phyloP scores from a whole-genome alignment of 2,888 invertebrate species.

The Agriopis leucophaearia region DNA sequence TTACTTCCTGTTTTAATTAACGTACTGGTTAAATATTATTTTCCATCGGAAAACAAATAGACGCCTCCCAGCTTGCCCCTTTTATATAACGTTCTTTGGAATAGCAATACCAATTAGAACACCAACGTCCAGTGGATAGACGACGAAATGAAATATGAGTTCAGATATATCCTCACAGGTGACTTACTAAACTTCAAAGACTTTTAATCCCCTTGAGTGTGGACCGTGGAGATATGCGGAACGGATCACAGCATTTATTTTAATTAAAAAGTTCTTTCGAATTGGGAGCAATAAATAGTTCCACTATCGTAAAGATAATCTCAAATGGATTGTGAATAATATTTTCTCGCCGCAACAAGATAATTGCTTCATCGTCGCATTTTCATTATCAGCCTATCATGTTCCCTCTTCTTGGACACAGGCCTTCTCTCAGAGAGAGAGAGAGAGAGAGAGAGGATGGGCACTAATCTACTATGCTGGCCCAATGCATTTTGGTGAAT shows the following conservation, averaged over 20 bases:
- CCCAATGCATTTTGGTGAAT: too few relatives aligned
- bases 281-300: background rate
- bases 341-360: background rate
- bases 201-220: conserved; percentile 27
- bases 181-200: conserved; percentile 34
- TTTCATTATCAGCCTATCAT: background rate
- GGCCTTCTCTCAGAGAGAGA: too few relatives aligned
- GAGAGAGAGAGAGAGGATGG: too few relatives aligned
- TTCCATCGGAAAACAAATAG: conserved; percentile 9
- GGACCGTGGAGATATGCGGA: conserved; percentile 1
- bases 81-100: conserved; percentile 14
- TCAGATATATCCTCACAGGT: conserved; percentile 19
- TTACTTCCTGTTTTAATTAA: background rate
- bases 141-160: conserved; percentile 13
- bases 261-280: conserved; percentile 11
- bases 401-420: too few relatives aligned
- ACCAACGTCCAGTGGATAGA: conserved; percentile 1
- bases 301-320: conserved; percentile 3
- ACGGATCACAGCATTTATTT: conserved; percentile 28
- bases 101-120: conserved; percentile 7
- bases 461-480: too few relatives aligned
- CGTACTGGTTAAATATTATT: background rate
- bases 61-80: conserved; percentile 3
- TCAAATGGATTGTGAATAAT: background rate
- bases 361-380: background rate